These are phyloP conservation scores for Notiomystis cincta DNA, from an alignment of 2,113 vertebrate species.

Conservation along the genomic window DNA sequence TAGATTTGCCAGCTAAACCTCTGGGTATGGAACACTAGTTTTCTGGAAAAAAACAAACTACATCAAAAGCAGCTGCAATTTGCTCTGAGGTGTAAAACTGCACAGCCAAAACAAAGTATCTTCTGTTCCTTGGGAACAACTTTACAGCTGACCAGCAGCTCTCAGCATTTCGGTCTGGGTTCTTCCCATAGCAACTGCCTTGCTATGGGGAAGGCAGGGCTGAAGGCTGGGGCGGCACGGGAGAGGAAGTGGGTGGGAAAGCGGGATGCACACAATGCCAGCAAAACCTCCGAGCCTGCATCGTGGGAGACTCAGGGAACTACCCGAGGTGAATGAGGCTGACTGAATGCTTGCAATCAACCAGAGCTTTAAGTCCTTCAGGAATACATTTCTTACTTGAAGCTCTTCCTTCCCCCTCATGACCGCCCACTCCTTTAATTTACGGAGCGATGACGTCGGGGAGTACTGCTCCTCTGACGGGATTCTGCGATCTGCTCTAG, in stretches of 20 bases:
- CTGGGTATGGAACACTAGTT: neutral
- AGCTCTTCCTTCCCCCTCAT: slow-evolving; percentile 41
- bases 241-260: slow-evolving; percentile 33
- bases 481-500: neutral
- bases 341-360: neutral
- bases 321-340: neutral
- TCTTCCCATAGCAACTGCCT: slow-evolving; percentile 13
- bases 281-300: neutral
- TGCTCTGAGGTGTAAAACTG: slow-evolving; percentile 15
- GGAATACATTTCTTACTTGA: slow-evolving; percentile 29
- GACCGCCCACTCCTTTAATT: slow-evolving; percentile 31
- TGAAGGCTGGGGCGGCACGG: neutral
- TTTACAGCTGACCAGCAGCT: neutral
- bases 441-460: neutral
- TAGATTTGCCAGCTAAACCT: slow-evolving; percentile 37
- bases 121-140: neutral
- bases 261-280: neutral
- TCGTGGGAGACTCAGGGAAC: slow-evolving; percentile 7
- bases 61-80: neutral
- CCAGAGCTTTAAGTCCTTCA: slow-evolving; percentile 27
- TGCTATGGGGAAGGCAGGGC: neutral
- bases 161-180: neutral
- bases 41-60: slow-evolving; percentile 9
- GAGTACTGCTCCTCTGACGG: neutral
- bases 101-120: neutral